Percentiles rank a stretch among this genome's conserved stretches.
phyloP scores from a whole-genome alignment of 2,113 vertebrate species.

The Ophthalmolycus amberensis region DNA sequence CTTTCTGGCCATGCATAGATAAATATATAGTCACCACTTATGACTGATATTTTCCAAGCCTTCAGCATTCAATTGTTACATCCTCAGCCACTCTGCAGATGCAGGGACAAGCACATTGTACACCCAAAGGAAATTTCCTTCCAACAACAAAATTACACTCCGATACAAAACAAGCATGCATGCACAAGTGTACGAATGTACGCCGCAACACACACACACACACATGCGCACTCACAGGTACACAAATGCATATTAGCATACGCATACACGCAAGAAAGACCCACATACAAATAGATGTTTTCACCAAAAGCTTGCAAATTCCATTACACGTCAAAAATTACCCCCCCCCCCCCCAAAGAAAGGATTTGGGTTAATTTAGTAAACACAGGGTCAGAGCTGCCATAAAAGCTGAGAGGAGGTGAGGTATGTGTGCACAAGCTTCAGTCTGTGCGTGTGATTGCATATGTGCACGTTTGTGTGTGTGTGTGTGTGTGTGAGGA shows the following conservation, averaged over 20 bases:
- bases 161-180: conserved; percentile 50
- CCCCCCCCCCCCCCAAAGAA: conserved; percentile 21
- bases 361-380: conserved; percentile 99
- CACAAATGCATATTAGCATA: conserved; percentile 29
- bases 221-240: not conserved
- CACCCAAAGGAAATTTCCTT: conserved; percentile 54
- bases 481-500: conserved; percentile 35
- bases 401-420: conserved; percentile 89
- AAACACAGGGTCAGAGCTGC: conserved; percentile 96
- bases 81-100: conserved; percentile 65
- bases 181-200: conserved; percentile 22
- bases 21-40: conserved; percentile 52
- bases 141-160: conserved; percentile 68
- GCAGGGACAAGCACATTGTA: conserved; percentile 67
- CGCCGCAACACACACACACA: not conserved
- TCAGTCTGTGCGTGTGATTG: not conserved
- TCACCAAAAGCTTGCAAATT: conserved; percentile 93
- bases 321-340: conserved; percentile 94
- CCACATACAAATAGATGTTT: conserved; percentile 67
- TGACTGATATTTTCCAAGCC: conserved; percentile 51
- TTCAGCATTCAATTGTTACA: conserved; percentile 59
- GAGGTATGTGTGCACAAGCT: conserved; percentile 67
- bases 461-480: not conserved
- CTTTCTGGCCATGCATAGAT: conserved; percentile 33
- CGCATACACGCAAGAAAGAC: conserved; percentile 41